Evolutionary conservation across 1,140 invertebrate genomes (phyloP).

Genomic region (Cotesia glomerata): DNA sequence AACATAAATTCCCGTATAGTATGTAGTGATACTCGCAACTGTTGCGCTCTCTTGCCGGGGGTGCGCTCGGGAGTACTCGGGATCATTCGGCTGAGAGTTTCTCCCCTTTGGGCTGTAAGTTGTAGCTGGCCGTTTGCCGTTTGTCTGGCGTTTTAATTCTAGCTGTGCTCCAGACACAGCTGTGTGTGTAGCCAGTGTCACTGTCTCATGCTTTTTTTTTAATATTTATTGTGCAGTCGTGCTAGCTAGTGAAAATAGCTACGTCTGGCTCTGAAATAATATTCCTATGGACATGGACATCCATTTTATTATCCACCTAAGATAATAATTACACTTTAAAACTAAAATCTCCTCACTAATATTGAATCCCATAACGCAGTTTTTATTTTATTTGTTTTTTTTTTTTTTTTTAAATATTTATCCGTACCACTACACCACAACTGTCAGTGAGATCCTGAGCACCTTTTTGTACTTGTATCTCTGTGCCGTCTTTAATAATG

Average conservation of each 20-base stretch:
- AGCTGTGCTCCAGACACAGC: conserved; percentile 15
- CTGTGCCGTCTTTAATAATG: too few species aligned
- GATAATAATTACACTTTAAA: too few species aligned
- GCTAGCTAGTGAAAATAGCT: background rate
- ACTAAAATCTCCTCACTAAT: too few species aligned
- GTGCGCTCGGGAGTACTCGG: conserved; percentile 14
- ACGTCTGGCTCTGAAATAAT: background rate
- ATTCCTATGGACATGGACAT: too few species aligned
- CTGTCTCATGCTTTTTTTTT: background rate
- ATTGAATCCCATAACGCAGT: too few species aligned
- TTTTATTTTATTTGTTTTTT: too few species aligned
- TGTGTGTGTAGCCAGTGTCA: background rate
- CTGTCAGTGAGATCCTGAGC: too few species aligned
- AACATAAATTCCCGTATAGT: background rate
- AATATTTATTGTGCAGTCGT: background rate
- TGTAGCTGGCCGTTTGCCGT: conserved; percentile 1
- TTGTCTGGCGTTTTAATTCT: conserved; percentile 19
- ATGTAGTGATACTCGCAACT: conserved; percentile 20
- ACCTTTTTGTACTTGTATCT: too few species aligned
- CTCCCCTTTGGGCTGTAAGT: conserved; percentile 4
- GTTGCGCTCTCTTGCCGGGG: conserved; percentile 27
- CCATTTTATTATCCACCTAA: too few species aligned
- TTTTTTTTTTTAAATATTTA: too few species aligned
- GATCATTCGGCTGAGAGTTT: conserved; percentile 5
- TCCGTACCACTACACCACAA: too few species aligned